Evolutionary conservation across 2,797 vertebrate species (phyloP).

Genomic region (Hemibagrus guttatus): DNA sequence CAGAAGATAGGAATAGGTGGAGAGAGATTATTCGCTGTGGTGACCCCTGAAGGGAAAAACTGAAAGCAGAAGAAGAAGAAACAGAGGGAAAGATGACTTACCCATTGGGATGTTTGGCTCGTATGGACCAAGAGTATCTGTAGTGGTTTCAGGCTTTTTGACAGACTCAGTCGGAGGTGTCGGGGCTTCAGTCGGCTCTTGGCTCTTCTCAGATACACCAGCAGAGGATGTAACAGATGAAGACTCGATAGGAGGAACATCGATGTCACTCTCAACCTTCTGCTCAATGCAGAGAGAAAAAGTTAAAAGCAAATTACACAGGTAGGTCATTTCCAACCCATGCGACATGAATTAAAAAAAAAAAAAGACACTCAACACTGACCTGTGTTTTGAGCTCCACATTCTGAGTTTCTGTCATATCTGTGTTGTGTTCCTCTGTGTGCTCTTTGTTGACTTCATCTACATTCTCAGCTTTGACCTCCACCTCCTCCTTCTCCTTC

Average conservation of each 20-base stretch:
- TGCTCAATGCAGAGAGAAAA: conserved; percentile 14
- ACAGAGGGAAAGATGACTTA: conserved; percentile 66
- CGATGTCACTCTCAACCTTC: conserved; percentile 10
- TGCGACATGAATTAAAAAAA: background rate
- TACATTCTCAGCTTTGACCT: conserved; percentile 38
- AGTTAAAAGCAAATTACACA: background rate
- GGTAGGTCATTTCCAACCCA: background rate
- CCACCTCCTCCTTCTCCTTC: conserved; percentile 58
- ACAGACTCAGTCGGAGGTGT: conserved; percentile 41
- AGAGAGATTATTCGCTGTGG: too few relatives aligned
- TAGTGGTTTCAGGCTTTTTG: conserved; percentile 52
- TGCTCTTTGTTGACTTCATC: conserved; percentile 57
- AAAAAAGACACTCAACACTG: conserved; percentile 18
- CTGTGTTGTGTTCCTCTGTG: conserved; percentile 34
- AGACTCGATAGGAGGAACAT: background rate
- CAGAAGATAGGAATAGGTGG: too few relatives aligned
- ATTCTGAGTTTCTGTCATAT: conserved; percentile 62
- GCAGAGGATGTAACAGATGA: conserved; percentile 1
- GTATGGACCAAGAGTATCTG: conserved; percentile 80
- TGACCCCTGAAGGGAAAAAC: too few relatives aligned
- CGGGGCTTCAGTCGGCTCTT: conserved; percentile 31
- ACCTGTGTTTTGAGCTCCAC: conserved; percentile 64
- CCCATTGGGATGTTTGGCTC: conserved; percentile 85
- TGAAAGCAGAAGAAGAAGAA: too few relatives aligned
- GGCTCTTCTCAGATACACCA: conserved; percentile 36